Evolutionary conservation across 2,888 invertebrate genomes (phyloP), one percentile per base, ranked within the genome.

Genomic region (Nomada ferruginata): DNA sequence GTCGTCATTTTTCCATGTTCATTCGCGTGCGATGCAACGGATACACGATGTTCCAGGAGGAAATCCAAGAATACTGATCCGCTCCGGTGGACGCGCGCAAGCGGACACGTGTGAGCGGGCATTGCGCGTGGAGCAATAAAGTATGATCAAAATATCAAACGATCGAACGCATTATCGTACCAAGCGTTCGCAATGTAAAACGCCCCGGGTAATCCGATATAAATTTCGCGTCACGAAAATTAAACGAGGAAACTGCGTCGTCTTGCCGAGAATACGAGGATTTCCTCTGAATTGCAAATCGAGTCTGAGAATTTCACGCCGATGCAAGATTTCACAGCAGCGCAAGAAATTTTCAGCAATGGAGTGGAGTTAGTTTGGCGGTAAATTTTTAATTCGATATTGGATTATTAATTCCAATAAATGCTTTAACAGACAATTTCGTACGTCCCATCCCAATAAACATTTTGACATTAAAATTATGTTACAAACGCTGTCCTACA

Each of bases 121-220:
- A 76, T 85, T 76, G 78, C 82, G 71, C 76, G 73, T 76, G 59
- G 18, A 70, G 87, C 87, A 84, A 90, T 91, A 91, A 91, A 90
- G 84, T 88, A 89, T 90, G 88, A 85, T 91, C 89, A 90, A 91
- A 90, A 85, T 83, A 87, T 87, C 84, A 87, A 85, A 85, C 86
- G 87, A 89, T 89, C 89, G 87, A 88, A 90, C 88, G 88, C 83
- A 90, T 91, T 90, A 91, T 90, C 89, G 89, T 86, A 79, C 87
- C 85, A 87, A 85, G 88, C 89, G 9, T 90, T 88, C 79, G 89
- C 86, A 85, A 91, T 89, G 87, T 87, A 83, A 83, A 87, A 82
- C 83, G 86, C 86, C 84, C 79, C 77, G 70, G 84, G 82, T 85
- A 85, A 88, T 75, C 83, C 82, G 59, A 69, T 85, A 87, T 87